A percentile compares a stretch with the other conserved stretches of the same genome.
phyloP scores from a whole-genome alignment of 2,113 vertebrate genomes.

The Laterallus jamaicensis region DNA sequence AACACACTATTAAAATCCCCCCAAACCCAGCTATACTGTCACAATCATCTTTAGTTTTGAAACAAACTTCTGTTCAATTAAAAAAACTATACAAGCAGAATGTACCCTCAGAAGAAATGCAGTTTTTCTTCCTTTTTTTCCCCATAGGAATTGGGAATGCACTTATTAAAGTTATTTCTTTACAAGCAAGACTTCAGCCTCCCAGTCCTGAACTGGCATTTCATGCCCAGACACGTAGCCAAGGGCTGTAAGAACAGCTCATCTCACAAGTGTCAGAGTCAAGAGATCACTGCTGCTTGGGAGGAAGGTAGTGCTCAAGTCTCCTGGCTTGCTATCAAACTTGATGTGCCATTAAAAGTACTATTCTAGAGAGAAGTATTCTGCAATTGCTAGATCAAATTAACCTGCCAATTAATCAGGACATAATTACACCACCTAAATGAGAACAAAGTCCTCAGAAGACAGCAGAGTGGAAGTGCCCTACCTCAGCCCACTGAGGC shows the following conservation, averaged over 20 bases:
- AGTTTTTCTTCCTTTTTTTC: neutral
- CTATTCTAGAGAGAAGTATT: neutral
- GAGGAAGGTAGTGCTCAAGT: neutral
- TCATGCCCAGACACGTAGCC: neutral
- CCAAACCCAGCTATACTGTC: neutral
- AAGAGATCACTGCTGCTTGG: neutral
- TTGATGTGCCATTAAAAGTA: neutral
- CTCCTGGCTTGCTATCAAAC: neutral
- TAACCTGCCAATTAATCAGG: slow-evolving; percentile 34
- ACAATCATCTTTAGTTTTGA: neutral
- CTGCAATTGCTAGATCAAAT: neutral
- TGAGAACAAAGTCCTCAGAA: slow-evolving; percentile 11
- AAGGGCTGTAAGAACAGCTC: neutral
- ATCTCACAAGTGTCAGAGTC: neutral
- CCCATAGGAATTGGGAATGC: neutral
- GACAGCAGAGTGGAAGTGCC: fast-evolving
- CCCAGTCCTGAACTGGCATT: neutral
- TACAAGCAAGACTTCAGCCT: neutral
- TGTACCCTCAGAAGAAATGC: neutral
- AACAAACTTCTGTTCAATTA: neutral
- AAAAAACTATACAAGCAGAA: neutral
- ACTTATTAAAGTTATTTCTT: neutral
- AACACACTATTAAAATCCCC: neutral
- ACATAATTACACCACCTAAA: slow-evolving; percentile 8
- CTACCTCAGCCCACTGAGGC: neutral